Evolutionary conservation across 2,888 invertebrate genomes (phyloP).

Genomic region (Griposia aprilina): DNA sequence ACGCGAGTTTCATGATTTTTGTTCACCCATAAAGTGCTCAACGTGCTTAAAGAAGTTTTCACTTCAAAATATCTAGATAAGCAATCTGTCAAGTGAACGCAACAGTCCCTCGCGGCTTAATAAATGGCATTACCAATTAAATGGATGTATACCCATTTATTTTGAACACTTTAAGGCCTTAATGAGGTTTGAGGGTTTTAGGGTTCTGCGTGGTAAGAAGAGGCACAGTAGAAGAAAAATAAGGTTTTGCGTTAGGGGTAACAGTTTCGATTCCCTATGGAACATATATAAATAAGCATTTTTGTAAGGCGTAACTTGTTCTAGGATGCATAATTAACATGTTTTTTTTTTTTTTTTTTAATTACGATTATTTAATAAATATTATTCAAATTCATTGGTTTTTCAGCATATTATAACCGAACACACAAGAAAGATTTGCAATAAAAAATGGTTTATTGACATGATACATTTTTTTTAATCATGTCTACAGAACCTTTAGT

Average conservation of each 20-base stretch:
- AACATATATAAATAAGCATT: not conserved
- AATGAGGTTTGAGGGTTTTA: constrained; percentile 26
- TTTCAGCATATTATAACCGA: not conserved
- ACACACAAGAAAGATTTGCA: not conserved
- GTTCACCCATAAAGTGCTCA: too few relatives aligned
- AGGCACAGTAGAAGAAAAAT: not conserved
- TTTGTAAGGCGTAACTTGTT: not conserved
- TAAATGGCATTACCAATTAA: constrained; percentile 53
- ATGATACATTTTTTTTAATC: not conserved
- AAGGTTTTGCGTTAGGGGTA: not conserved
- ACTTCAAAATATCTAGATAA: not conserved
- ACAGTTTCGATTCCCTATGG: not conserved
- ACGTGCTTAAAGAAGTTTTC: too few relatives aligned
- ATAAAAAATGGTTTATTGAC: not conserved
- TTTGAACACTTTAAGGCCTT: constrained; percentile 34
- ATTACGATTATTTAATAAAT: not conserved
- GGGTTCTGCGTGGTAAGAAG: not conserved
- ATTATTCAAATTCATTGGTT: not conserved
- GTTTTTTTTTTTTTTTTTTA: not conserved
- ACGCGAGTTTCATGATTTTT: too few relatives aligned
- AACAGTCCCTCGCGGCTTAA: constrained; percentile 17
- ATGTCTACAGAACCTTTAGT: constrained; percentile 17
- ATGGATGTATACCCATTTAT: constrained; percentile 50
- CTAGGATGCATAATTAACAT: not conserved
- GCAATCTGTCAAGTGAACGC: constrained; percentile 26